These are phyloP conservation scores for Bombus confusus DNA, from an alignment of 1,140 invertebrate species.

Conservation along the genomic window DNA sequence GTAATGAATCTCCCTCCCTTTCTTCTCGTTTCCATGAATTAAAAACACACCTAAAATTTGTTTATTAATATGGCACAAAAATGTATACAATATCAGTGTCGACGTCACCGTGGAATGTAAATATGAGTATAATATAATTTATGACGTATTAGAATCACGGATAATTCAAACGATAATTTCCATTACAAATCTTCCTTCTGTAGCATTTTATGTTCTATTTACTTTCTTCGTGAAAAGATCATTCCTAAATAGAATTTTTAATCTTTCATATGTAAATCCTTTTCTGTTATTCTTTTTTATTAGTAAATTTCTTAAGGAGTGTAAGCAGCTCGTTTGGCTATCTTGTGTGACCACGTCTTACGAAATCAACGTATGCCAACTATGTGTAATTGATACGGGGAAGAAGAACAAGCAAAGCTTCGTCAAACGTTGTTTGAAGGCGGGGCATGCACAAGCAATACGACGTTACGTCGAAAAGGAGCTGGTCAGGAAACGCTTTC, in stretches of 20 bases:
- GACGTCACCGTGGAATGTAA: background rate
- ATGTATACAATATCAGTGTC: background rate
- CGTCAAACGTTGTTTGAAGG: constrained; percentile 67
- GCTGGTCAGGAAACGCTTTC: constrained; percentile 65
- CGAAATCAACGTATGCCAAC: constrained; percentile 2
- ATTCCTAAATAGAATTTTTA: background rate
- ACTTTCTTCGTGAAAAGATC: background rate
- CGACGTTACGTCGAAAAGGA: constrained; percentile 35
- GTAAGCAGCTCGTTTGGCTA: background rate
- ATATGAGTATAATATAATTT: background rate
- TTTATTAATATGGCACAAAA: background rate
- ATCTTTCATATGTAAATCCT: background rate
- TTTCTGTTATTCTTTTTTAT: background rate
- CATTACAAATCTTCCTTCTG: background rate
- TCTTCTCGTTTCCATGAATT: background rate
- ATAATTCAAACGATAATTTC: too few species aligned
- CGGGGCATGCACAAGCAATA: constrained; percentile 62
- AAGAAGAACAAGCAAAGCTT: constrained; percentile 43
- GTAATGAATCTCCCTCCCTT: background rate
- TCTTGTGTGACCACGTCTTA: constrained; percentile 2
- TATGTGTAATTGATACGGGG: constrained; percentile 51
- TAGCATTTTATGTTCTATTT: background rate
- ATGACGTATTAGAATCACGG: background rate
- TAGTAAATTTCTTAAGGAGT: background rate
- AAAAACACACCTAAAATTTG: background rate